A percentile compares a stretch with the other conserved stretches of the same genome.
Conservation (phyloP, 1,140 invertebrate genomes). For the Andricus grossulariae region DNA sequence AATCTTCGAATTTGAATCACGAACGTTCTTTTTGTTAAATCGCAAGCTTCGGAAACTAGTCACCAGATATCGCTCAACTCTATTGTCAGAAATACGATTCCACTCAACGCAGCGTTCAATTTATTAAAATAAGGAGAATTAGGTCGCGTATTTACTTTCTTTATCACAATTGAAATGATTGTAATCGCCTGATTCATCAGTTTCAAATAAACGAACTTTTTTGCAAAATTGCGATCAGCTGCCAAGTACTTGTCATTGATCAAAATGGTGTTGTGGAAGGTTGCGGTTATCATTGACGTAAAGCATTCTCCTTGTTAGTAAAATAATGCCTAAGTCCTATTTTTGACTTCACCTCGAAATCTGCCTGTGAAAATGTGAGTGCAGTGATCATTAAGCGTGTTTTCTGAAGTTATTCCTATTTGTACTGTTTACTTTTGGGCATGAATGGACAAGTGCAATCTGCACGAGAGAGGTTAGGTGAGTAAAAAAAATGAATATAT, state of each 20-base stretch:
- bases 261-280: slow-evolving; percentile 18
- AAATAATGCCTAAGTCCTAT: slow-evolving; percentile 4
- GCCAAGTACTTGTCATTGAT: slow-evolving; percentile 6
- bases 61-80: neutral
- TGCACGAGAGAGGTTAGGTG: slow-evolving; percentile 71
- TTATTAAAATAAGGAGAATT: slow-evolving; percentile 6
- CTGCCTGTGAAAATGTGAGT: slow-evolving; percentile 2
- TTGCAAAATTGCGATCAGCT: neutral
- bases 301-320: neutral
- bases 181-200: neutral
- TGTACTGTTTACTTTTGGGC: slow-evolving; percentile 34
- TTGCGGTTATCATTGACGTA: slow-evolving; percentile 3
- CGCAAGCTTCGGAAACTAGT: neutral
- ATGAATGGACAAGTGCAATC: slow-evolving; percentile 70
- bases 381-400: slow-evolving; percentile 12
- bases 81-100: neutral
- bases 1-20: too few species aligned
- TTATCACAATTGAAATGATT: neutral
- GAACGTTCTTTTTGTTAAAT: too few species aligned
- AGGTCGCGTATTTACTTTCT: slow-evolving; percentile 26
- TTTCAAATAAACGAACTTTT: slow-evolving; percentile 11
- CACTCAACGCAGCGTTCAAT: neutral
- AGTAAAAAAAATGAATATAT: slow-evolving; percentile 41
- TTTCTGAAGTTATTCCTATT: slow-evolving; percentile 14
- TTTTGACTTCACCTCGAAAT: neutral